Base-by-base conservation (phyloP, 2,888 invertebrate species). In the Leptopilina drosophilae region DNA sequence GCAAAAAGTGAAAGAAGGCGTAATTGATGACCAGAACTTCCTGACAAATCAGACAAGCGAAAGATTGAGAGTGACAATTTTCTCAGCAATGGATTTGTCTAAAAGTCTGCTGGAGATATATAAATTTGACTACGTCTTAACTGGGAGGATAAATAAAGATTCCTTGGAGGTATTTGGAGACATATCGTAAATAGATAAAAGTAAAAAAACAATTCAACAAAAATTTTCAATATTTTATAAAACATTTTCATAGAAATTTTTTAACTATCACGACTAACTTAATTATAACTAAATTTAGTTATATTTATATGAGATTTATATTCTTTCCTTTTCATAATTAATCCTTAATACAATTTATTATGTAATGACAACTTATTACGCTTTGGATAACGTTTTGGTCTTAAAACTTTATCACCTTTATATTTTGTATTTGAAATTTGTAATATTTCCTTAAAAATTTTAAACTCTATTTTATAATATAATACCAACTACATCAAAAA, bases 1-100 rank as follows among this genome's bases (percentile, higher is more conserved):
- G 53, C 12, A 12, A 14, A 53, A 53, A 53, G 5, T 53, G 14
- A 8, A 53, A 12, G 14, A 53, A 12, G 53, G 53, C 6, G 3
- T 6, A 14, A 53, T 53, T 53, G 9, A 4, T 14, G 14, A 4
- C 3, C 6, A 53, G 3, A 8, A 53, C 6, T 53, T 53, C 14
- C 12, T 53, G 14, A 12, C 53, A 53, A 11, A 4, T 3, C 53
- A 53, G 12, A 53, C 73, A 26, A 73, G 26, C n/a, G 14, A 53
- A 75, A 81, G 80, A 49, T 67, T 81, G 11, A 76, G 79, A 46
- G 81, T 81, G 4, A 81, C 82, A 42, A 66, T 84, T 20, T 64
- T 80, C 33, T 83, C 82, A 46, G 81, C 78, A 53, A 73, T 83
- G 11, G 82, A 80, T 64, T 59, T 84, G 46, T 76, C 78, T 15